Conservation (phyloP, 2,113 vertebrate species). For the Turnix velox region DNA sequence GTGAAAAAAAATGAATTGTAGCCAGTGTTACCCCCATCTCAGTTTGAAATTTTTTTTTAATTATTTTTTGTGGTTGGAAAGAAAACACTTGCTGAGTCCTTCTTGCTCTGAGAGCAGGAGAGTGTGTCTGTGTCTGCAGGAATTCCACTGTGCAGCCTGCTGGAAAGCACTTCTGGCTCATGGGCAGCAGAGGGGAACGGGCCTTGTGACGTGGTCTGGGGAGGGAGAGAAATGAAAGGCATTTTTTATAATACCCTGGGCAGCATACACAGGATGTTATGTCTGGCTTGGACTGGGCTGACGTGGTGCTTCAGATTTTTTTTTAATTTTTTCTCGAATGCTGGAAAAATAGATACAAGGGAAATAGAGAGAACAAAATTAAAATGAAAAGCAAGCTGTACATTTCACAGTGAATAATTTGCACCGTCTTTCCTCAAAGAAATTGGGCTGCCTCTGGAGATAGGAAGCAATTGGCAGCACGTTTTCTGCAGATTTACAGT, state of each 20-base stretch:
- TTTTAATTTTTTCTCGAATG: background rate
- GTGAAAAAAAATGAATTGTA: background rate
- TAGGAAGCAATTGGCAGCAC: background rate
- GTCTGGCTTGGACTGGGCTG: slow-evolving; percentile 54
- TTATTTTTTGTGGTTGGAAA: background rate
- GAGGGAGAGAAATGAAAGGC: slow-evolving; percentile 42
- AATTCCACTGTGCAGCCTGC: slow-evolving; percentile 14
- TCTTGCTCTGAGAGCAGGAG: background rate
- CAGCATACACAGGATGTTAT: slow-evolving; percentile 46
- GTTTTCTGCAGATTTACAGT: background rate
- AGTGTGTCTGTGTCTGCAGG: background rate
- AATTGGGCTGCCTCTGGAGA: background rate
- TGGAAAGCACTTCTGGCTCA: background rate
- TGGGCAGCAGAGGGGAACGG: slow-evolving; percentile 24
- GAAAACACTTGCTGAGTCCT: background rate
- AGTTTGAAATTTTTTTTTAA: background rate
- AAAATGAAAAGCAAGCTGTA: slow-evolving; percentile 30
- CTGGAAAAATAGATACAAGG: slow-evolving; percentile 40
- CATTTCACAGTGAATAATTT: slow-evolving; percentile 33
- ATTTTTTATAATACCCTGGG: slow-evolving; percentile 53
- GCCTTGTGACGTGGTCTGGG: background rate
- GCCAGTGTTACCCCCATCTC: background rate
- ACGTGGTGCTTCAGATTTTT: slow-evolving; percentile 39
- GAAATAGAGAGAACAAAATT: slow-evolving; percentile 28
- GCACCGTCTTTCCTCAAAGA: background rate